A percentile compares a stretch with the other conserved stretches of the same genome.
Evolutionary conservation across 1,140 invertebrate species (phyloP).

Genomic region (Cotesia chilonis): DNA sequence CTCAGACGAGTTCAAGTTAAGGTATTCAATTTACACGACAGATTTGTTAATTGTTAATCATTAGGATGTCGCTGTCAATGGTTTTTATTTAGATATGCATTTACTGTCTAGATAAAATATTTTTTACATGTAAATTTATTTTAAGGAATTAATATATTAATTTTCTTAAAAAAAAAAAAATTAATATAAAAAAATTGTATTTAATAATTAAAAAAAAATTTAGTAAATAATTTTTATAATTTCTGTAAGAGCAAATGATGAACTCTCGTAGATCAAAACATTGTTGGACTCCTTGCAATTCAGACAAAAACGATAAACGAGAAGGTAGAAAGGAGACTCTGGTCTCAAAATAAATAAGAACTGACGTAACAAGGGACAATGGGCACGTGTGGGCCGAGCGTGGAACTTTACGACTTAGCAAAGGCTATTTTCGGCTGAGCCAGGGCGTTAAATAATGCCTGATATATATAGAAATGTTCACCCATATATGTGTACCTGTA

Average conservation of each 20-base stretch:
- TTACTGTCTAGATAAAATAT: no score
- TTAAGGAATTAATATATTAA: no score
- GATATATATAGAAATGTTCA: neutral
- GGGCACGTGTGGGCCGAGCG: conserved; percentile 32
- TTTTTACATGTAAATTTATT: no score
- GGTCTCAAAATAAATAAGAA: neutral
- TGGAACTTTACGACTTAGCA: conserved; percentile 19
- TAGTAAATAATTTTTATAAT: no score
- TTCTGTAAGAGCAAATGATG: no score
- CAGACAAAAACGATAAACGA: neutral
- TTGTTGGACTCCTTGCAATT: neutral
- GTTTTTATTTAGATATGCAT: no score
- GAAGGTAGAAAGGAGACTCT: neutral
- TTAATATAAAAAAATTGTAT: no score
- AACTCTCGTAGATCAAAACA: neutral
- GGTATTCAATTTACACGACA: no score
- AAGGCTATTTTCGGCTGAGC: conserved; percentile 21
- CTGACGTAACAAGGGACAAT: conserved; percentile 19
- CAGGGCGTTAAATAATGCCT: conserved; percentile 14
- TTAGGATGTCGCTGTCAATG: neutral
- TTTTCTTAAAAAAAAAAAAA: no score
- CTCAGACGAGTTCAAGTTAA: no score
- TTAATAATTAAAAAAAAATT: no score
- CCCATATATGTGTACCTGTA: conserved; percentile 8
- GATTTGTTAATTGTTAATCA: no score